phyloP scores from a whole-genome alignment of 2,113 vertebrate genomes.

The Coreoperca whiteheadi region DNA sequence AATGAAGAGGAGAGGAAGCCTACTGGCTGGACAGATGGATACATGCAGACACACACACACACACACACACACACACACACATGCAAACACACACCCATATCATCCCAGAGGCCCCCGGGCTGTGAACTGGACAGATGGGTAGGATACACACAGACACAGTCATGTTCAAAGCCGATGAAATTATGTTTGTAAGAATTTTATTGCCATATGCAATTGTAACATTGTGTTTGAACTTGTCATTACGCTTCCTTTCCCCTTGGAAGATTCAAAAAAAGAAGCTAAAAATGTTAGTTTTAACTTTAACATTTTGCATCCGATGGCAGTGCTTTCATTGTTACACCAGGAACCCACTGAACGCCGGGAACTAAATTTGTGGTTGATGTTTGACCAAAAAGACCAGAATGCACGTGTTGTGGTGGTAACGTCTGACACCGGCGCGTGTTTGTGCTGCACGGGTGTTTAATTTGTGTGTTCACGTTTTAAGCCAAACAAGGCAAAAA shows the following conservation, averaged over 20 bases:
- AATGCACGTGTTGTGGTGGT: not conserved
- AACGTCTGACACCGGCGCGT: not conserved
- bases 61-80: conserved; percentile 7
- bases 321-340: not conserved
- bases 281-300: not conserved
- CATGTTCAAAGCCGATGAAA: not conserved
- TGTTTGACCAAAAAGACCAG: not conserved
- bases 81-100: conserved; percentile 17
- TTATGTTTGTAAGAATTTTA: not conserved
- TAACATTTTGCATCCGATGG: not conserved
- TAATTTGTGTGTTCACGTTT: too few relatives aligned
- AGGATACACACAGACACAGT: not conserved
- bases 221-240: not conserved
- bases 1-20: conserved; percentile 76
- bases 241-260: not conserved
- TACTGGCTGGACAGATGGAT: conserved; percentile 37
- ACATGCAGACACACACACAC: not conserved
- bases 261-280: not conserved
- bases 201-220: not conserved
- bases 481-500: not conserved
- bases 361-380: not conserved
- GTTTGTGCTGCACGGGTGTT: not conserved
- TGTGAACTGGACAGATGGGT: conserved; percentile 35
- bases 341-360: not conserved
- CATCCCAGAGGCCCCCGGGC: conserved; percentile 13